Percentiles rank a stretch among this genome's conserved stretches.
phyloP scores from a whole-genome alignment of 1,140 invertebrate species.

The Galendromus occidentalis region DNA sequence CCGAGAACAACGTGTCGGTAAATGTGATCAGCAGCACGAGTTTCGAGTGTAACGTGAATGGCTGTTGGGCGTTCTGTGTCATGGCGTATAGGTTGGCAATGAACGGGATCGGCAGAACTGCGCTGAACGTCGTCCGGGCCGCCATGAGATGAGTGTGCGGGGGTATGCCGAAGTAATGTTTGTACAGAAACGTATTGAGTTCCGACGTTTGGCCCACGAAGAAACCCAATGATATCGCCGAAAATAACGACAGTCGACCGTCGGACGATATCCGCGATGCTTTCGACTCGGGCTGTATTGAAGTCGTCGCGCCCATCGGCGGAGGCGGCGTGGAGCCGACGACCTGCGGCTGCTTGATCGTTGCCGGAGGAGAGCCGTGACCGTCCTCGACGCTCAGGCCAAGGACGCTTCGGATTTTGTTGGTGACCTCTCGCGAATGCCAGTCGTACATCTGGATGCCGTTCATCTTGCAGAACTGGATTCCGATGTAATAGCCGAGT shows the following conservation, averaged over 20 bases:
- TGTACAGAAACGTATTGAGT: conserved; percentile 3
- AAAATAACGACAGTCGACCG: too few species aligned
- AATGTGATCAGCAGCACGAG: background rate
- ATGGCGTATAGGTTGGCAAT: conserved; percentile 9
- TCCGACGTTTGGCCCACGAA: background rate
- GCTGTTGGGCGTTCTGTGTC: background rate
- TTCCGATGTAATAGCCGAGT: conserved; percentile 84
- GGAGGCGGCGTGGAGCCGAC: too few species aligned
- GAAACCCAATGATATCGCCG: background rate
- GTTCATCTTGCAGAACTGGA: conserved; percentile 61
- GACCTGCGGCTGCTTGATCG: too few species aligned
- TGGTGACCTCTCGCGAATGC: conserved; percentile 93
- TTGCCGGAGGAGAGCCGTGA: too few species aligned
- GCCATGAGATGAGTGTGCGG: conserved; percentile 5
- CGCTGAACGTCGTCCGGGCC: conserved; percentile 2
- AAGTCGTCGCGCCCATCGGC: too few species aligned
- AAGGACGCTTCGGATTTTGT: conserved; percentile 81
- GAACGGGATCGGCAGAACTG: background rate
- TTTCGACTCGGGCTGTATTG: too few species aligned
- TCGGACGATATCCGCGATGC: too few species aligned
- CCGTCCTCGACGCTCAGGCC: conserved; percentile 52
- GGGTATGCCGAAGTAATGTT: background rate
- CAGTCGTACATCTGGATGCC: conserved; percentile 97
- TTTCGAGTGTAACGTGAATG: background rate
- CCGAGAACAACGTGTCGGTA: background rate